phyloP scores from a whole-genome alignment of 1,140 invertebrate species.

The Macrostomum lignano region DNA sequence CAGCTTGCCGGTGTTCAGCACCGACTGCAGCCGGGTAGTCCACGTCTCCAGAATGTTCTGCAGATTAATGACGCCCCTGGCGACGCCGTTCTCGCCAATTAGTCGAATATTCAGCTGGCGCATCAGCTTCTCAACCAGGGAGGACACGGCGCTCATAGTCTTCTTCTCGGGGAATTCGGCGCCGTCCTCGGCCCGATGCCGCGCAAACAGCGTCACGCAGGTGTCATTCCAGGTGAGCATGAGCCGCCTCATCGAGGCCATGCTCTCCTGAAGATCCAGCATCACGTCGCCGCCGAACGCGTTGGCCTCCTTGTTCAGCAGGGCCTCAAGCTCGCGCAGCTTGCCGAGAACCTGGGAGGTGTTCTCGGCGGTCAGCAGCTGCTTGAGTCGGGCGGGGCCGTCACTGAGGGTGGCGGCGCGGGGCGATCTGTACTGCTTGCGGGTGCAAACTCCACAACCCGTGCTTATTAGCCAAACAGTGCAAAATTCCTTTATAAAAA shows the following conservation, averaged over 20 bases:
- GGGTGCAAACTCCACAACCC: neutral
- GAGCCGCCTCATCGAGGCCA: constrained; percentile 14
- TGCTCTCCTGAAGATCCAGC: constrained; percentile 14
- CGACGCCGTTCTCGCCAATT: constrained; percentile 26
- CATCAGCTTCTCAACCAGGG: constrained; percentile 12
- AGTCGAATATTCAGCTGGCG: constrained; percentile 19
- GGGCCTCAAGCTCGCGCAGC: no score
- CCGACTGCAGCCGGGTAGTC: constrained; percentile 13
- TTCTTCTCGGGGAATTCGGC: constrained; percentile 14
- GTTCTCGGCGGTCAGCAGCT: no score
- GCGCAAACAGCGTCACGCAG: constrained; percentile 16
- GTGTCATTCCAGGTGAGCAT: constrained; percentile 22
- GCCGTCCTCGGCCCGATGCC: constrained; percentile 13
- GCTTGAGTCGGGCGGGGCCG: no score
- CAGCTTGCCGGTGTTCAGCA: constrained; percentile 11
- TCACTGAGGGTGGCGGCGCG: no score
- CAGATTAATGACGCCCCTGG: constrained; percentile 15
- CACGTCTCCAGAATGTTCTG: constrained; percentile 17
- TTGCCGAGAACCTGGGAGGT: no score
- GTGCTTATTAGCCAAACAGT: constrained; percentile 5
- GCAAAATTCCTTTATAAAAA: no score
- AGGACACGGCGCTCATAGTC: constrained; percentile 15
- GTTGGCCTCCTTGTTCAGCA: no score
- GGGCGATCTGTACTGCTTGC: neutral
- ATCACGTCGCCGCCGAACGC: constrained; percentile 18